phyloP scores from a whole-genome alignment of 2,888 invertebrate species.

The Mythimna loreyi region DNA sequence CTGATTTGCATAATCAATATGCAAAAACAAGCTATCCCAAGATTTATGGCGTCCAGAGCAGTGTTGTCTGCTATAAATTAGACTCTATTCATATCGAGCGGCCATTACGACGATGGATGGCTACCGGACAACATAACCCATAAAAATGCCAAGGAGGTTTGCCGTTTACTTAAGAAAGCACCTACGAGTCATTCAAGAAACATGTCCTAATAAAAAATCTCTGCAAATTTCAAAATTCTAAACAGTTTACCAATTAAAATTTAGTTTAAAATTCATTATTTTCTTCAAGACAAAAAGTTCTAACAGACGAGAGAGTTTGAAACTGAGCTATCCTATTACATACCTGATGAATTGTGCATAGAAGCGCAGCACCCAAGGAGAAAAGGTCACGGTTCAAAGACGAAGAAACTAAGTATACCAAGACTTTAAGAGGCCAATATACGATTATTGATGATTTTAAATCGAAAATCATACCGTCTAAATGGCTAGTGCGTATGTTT shows the following conservation, averaged over 20 bases:
- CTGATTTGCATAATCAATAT: conserved; percentile 60
- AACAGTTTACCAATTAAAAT: neutral
- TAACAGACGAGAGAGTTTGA: neutral
- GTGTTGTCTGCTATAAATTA: conserved; percentile 52
- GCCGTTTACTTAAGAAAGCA: conserved; percentile 4
- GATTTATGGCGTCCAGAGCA: conserved; percentile 48
- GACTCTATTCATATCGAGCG: conserved; percentile 42
- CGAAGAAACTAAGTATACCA: neutral
- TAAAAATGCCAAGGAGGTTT: conserved; percentile 20
- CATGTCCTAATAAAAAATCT: neutral
- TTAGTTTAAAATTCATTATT: neutral
- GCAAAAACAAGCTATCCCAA: conserved; percentile 46
- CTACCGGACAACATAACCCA: conserved; percentile 34
- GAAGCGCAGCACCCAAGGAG: conserved; percentile 3
- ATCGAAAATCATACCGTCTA: too few species aligned
- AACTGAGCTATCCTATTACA: neutral
- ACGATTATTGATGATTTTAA: too few species aligned
- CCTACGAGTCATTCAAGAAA: neutral
- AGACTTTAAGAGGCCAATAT: too few species aligned
- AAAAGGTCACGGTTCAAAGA: conserved; percentile 1
- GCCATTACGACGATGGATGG: conserved; percentile 47
- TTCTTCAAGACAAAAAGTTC: too few species aligned
- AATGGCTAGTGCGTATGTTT: too few species aligned
- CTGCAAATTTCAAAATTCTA: too few species aligned
- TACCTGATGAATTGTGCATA: conserved; percentile 1